phyloP scores from a whole-genome alignment of 2,888 invertebrate genomes.

The Homarus gammarus region DNA sequence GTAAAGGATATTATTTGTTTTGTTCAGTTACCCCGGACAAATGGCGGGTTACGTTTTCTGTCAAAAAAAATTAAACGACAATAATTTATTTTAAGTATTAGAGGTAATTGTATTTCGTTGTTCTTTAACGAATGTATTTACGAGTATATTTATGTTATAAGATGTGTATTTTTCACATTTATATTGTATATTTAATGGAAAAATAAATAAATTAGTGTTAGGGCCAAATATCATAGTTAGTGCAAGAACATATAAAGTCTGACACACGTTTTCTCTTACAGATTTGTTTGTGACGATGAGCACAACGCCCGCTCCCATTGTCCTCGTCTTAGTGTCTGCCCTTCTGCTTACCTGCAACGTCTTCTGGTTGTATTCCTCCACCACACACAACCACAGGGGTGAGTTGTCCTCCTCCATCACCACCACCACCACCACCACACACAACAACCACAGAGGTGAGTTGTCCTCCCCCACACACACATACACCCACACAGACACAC shows the following conservation, averaged over 20 bases:
- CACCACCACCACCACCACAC: not conserved
- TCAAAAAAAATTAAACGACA: too few relatives aligned
- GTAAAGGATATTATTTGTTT: too few relatives aligned
- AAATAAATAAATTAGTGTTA: not conserved
- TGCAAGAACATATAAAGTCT: not conserved
- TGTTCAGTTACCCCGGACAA: too few relatives aligned
- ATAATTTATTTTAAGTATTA: too few relatives aligned
- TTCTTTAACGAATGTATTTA: too few relatives aligned
- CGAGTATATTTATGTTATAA: too few relatives aligned
- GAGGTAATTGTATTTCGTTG: too few relatives aligned
- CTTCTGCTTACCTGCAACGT: slow-evolving; percentile 73
- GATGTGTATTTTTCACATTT: too few relatives aligned
- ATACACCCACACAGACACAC: slow-evolving; percentile 14
- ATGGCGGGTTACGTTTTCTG: too few relatives aligned
- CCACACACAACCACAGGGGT: slow-evolving; percentile 61
- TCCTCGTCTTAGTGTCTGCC: slow-evolving; percentile 69
- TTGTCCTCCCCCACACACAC: slow-evolving; percentile 62
- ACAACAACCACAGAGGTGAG: slow-evolving; percentile 6
- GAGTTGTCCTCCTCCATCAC: not conserved
- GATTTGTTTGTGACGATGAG: slow-evolving; percentile 28
- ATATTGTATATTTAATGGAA: not conserved
- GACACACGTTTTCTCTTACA: not conserved
- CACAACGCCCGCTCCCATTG: slow-evolving; percentile 67
- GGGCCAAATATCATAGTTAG: not conserved
- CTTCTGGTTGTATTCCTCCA: slow-evolving; percentile 72